A percentile compares a stretch with the other conserved stretches of the same genome.
Conservation (phyloP, 1,140 invertebrate genomes). For the Drosophila persimilis region DNA sequence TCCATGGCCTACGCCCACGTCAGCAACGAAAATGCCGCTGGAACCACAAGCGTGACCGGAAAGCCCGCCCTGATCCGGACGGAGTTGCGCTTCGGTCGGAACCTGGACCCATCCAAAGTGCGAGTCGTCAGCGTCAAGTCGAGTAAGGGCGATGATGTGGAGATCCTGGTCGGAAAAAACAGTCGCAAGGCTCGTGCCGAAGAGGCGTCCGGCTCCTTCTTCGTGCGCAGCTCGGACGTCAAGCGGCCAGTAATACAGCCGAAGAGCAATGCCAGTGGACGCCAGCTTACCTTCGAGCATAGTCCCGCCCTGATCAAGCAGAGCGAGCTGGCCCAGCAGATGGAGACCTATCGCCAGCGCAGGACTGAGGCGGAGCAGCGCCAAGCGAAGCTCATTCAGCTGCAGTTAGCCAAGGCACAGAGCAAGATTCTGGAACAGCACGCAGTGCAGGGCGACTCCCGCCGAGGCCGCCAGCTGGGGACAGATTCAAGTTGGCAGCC, state of each 20-base stretch:
- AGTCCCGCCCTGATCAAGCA: conserved; percentile 72
- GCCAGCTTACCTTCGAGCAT: conserved; percentile 59
- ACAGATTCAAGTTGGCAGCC: conserved; percentile 40
- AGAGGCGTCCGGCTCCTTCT: conserved; percentile 80
- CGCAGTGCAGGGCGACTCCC: conserved; percentile 19
- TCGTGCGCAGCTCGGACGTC: conserved; percentile 82
- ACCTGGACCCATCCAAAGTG: conserved; percentile 89
- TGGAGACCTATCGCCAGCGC: conserved; percentile 58
- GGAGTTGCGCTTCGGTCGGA: conserved; percentile 90
- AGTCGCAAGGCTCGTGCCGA: conserved; percentile 68
- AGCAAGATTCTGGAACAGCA: conserved; percentile 57
- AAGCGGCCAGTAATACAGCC: conserved; percentile 28
- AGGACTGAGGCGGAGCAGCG: conserved; percentile 72
- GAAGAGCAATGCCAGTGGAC: conserved; percentile 26
- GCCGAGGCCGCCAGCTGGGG: conserved; percentile 40
- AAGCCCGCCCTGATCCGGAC: conserved; percentile 87
- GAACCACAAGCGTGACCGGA: conserved; percentile 44
- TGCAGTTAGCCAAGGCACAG: conserved; percentile 68
- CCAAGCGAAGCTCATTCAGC: conserved; percentile 62
- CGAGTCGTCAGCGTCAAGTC: conserved; percentile 90
- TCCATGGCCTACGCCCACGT: conserved; percentile 16
- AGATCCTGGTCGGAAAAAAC: conserved; percentile 89
- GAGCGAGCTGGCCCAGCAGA: conserved; percentile 57
- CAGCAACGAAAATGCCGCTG: conserved; percentile 8
- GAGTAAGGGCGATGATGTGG: conserved; percentile 88